Evolutionary conservation across 2,888 invertebrate species (phyloP).

Genomic region (Trachelus troglodyta): DNA sequence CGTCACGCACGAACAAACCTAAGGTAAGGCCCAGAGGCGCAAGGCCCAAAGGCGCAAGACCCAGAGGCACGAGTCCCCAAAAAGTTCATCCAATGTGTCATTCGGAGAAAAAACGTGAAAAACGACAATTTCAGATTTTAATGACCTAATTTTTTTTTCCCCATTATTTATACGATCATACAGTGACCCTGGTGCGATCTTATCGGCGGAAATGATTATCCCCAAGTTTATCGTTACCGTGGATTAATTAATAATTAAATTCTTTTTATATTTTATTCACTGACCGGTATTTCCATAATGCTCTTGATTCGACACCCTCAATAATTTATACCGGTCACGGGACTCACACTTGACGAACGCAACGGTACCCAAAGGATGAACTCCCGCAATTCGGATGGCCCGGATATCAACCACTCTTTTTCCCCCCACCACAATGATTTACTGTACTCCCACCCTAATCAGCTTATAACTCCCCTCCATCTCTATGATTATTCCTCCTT

Average conservation of each 20-base stretch:
- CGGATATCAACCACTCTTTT: not conserved
- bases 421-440: not conserved
- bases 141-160: not conserved
- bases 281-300: not conserved
- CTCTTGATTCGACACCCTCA: not conserved
- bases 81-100: not conserved
- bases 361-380: not conserved
- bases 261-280: not conserved
- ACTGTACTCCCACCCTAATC: not conserved
- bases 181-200: not conserved
- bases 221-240: not conserved
- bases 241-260: not conserved
- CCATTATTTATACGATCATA: no score
- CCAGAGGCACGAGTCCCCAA: not conserved
- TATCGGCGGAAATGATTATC: not conserved
- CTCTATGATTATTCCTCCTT: not conserved
- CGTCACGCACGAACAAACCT: not conserved
- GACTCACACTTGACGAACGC: constrained; percentile 17
- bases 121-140: not conserved
- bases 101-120: not conserved
- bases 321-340: constrained; percentile 28
- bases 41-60: no score
- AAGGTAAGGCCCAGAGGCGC: not conserved
- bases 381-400: constrained; percentile 16
- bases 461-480: not conserved